phyloP scores from a whole-genome alignment of 2,113 vertebrate species.

The Ursus arctos region DNA sequence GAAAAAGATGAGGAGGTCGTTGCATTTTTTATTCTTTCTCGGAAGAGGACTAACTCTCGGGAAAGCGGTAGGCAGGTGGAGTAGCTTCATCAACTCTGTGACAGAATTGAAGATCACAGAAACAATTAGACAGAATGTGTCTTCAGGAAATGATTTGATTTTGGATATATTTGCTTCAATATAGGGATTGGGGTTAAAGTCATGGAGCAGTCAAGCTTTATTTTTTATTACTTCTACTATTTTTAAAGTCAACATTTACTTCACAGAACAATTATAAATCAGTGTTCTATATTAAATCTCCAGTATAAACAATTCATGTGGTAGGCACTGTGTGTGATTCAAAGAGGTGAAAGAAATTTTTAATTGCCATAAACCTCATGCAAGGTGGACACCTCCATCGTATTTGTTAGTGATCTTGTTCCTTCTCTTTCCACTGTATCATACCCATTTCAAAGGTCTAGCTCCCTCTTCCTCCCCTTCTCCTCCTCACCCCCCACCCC shows the following conservation, averaged over 20 bases:
- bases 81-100: constrained; percentile 22
- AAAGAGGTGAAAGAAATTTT: not conserved
- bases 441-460: not conserved
- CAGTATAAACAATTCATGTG: not conserved
- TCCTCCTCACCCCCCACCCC: too few species aligned
- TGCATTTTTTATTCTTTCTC: constrained; percentile 23
- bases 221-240: not conserved
- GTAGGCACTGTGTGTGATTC: not conserved
- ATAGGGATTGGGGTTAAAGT: constrained; percentile 29
- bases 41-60: not conserved
- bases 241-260: constrained; percentile 41
- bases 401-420: not conserved
- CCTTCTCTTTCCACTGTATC: not conserved
- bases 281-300: not conserved
- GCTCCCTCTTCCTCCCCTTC: not conserved
- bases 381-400: not conserved
- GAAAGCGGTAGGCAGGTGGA: not conserved
- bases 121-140: constrained; percentile 33
- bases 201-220: not conserved
- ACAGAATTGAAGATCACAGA: constrained; percentile 25
- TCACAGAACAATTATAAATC: not conserved
- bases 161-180: constrained; percentile 37
- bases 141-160: constrained; percentile 59
- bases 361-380: not conserved
- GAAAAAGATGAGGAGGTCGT: not conserved